Conservation (phyloP, 2,797 vertebrate species). For the Arnoldichthys spilopterus region DNA sequence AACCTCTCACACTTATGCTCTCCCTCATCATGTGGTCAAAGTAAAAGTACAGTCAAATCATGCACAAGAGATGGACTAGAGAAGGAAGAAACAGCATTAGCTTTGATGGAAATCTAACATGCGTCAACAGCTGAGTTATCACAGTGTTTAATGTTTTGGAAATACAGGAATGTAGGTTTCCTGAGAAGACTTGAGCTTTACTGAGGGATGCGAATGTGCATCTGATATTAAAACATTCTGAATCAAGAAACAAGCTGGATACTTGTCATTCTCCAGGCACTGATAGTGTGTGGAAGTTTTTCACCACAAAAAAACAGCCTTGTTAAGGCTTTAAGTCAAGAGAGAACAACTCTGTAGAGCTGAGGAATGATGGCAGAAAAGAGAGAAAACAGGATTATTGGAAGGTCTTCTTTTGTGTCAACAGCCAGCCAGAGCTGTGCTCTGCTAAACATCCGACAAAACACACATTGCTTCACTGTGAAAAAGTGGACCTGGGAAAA, state of each 20-base stretch:
- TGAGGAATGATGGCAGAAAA: not conserved
- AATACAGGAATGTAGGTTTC: not conserved
- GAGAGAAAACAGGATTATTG: not conserved
- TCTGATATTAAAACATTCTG: not conserved
- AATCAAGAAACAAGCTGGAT: not conserved
- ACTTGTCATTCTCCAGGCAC: not conserved
- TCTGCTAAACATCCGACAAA: too few relatives aligned
- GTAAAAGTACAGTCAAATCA: not conserved
- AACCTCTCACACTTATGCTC: not conserved
- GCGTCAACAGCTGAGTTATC: constrained; percentile 4
- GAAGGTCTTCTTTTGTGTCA: too few relatives aligned
- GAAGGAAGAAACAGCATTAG: not conserved
- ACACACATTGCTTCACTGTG: too few relatives aligned
- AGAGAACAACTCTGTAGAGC: not conserved
- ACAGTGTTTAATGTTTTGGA: not conserved
- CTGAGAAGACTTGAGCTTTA: not conserved
- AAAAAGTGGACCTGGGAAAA: too few relatives aligned
- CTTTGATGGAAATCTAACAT: not conserved
- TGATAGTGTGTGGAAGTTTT: not conserved
- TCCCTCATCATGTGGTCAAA: not conserved
- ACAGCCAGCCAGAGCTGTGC: too few relatives aligned
- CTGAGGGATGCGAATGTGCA: not conserved
- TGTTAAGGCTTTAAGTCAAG: not conserved
- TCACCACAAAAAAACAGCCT: not conserved
- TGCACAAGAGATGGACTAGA: not conserved